Evolutionary conservation across 2,113 vertebrate genomes (phyloP).

Genomic region (Reinhardtius hippoglossoides): DNA sequence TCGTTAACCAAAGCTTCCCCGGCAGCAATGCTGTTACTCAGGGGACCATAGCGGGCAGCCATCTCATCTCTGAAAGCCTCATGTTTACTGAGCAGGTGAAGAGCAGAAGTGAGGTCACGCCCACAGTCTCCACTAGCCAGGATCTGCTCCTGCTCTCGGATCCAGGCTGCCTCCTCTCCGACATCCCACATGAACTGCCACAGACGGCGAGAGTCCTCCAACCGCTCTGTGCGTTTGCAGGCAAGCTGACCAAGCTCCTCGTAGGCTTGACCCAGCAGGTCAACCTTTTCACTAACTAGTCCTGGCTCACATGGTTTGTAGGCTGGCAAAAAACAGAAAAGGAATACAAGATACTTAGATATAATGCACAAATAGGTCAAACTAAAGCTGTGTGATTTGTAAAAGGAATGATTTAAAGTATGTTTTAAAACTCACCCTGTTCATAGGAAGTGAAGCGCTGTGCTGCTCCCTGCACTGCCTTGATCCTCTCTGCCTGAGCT

Average conservation of each 20-base stretch:
- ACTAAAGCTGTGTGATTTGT: background rate
- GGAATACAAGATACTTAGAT: constrained; percentile 12
- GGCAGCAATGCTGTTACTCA: constrained; percentile 86
- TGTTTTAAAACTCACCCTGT: constrained; percentile 81
- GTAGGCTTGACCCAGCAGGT: constrained; percentile 85
- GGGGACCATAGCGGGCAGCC: constrained; percentile 89
- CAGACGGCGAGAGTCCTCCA: constrained; percentile 90
- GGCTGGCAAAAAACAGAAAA: constrained; percentile 71
- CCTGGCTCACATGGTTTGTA: constrained; percentile 92
- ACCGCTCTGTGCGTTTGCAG: constrained; percentile 76
- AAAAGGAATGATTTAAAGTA: background rate
- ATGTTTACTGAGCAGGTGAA: constrained; percentile 91
- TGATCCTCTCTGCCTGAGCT: constrained; percentile 90
- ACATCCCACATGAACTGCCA: constrained; percentile 95
- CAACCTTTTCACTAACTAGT: constrained; percentile 86
- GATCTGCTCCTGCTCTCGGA: constrained; percentile 92
- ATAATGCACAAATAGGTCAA: background rate
- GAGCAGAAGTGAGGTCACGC: constrained; percentile 88
- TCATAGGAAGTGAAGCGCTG: constrained; percentile 85
- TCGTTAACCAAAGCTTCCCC: constrained; percentile 86
- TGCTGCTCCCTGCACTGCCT: constrained; percentile 84
- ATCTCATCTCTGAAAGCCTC: constrained; percentile 90
- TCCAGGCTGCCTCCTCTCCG: constrained; percentile 92
- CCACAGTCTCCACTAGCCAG: constrained; percentile 88
- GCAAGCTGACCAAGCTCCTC: constrained; percentile 87